Evolutionary conservation across 2,888 invertebrate species (phyloP), one percentile per base, ranked within the genome.

Genomic region (Electrophaes corylata): DNA sequence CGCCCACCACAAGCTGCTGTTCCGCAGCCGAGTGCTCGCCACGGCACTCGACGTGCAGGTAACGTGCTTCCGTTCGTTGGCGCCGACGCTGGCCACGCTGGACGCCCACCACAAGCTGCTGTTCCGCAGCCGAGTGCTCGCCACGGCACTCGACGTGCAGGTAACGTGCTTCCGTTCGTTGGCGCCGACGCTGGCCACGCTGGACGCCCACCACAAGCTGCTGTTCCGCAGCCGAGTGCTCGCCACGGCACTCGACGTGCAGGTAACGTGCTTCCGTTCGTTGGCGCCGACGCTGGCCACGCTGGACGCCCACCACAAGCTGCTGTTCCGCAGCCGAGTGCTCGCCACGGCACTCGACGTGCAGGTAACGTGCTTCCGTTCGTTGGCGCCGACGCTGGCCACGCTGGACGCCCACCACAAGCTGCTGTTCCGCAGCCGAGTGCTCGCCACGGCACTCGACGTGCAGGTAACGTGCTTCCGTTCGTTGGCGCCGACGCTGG

Each of bases 141-240:
- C 40, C 20, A 20, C 20, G 1, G 40, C 20, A 5, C 11, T 40
- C n/a, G n/a, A n/a, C n/a, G n/a, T n/a, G n/a, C n/a, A n/a, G n/a
- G n/a, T n/a, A n/a, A n/a, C n/a, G n/a, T n/a, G n/a, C 40, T 40
- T 40, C 20, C 40, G 40, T 1, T 40, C 40, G 11, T 5, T 40
- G 40, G 40, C 40, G n/a, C 40, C 40, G n/a, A 6, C n/a, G n/a
- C 40, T 40, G 20, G 19, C 40, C 19, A 20, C 20, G 1, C 20
- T 40, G 4, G 19, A 19, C 40, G 4, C 40, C 4, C 19, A 4
- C 3, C 40, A 40, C 20, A 40, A 40, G 40, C 40, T 40, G 40
- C 19, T 40, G 40, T 20, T 40, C 4, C 40, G 40, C n/a, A 19
- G 40, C 40, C 40, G 40, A 19, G 20, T 40, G 40, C 40, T 40